A percentile compares a stretch with the other conserved stretches of the same genome.
Evolutionary conservation across 2,113 vertebrate species (phyloP).

Genomic region (Ptyas mucosa): DNA sequence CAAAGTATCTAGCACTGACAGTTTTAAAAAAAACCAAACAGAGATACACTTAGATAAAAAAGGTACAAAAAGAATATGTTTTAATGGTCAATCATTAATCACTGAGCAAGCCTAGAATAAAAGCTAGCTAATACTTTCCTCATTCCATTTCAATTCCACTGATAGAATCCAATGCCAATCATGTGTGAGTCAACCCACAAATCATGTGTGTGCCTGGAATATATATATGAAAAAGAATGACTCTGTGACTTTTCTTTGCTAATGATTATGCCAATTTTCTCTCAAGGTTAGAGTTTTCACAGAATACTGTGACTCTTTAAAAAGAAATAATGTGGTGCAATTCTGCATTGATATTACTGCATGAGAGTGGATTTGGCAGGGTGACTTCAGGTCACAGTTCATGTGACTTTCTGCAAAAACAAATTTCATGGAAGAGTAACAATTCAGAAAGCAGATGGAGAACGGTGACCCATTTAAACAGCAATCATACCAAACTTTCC

Average conservation of each 20-base stretch:
- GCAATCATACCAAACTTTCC: background rate
- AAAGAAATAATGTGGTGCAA: background rate
- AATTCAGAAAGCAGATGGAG: background rate
- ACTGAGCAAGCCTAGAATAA: conserved; percentile 1
- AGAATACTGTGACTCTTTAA: background rate
- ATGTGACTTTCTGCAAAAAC: background rate
- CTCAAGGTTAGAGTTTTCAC: background rate
- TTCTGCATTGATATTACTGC: background rate
- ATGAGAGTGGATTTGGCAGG: background rate
- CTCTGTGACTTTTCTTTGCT: background rate
- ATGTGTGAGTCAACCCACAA: background rate
- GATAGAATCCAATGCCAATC: background rate
- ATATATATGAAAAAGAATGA: conserved; percentile 1
- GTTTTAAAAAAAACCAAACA: background rate
- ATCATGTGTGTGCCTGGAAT: background rate
- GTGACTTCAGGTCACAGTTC: background rate
- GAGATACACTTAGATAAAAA: background rate
- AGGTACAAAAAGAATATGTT: conserved; percentile 13
- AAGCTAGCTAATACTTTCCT: background rate
- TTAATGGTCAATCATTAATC: conserved; percentile 12
- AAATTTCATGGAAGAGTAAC: background rate
- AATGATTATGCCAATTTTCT: background rate
- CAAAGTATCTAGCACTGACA: background rate
- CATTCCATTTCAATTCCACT: background rate
- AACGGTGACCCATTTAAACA: background rate